Evolutionary conservation across 2,113 vertebrate genomes (phyloP).

Genomic region (Anas platyrhynchos): DNA sequence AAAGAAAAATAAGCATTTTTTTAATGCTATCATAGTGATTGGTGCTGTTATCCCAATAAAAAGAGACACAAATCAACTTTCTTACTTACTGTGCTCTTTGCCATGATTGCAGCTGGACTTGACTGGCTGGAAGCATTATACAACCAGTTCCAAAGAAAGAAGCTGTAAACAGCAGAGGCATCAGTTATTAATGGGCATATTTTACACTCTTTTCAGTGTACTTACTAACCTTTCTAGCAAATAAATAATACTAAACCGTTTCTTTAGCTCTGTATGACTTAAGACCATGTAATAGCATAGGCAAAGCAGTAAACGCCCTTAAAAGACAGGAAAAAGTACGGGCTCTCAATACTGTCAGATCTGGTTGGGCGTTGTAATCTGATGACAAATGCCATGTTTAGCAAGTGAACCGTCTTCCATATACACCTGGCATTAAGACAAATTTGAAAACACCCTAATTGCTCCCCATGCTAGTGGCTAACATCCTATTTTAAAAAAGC

Average conservation of each 20-base stretch:
- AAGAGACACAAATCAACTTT: background rate
- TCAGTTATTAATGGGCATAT: accelerated
- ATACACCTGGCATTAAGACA: background rate
- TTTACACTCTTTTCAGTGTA: accelerated
- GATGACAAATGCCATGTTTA: background rate
- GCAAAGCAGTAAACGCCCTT: background rate
- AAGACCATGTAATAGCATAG: accelerated
- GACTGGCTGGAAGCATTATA: accelerated
- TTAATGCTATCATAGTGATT: background rate
- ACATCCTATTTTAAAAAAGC: background rate
- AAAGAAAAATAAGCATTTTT: accelerated
- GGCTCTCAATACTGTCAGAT: background rate
- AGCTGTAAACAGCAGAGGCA: background rate
- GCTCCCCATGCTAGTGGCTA: background rate
- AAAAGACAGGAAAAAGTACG: background rate
- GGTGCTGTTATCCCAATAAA: accelerated
- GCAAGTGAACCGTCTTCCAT: background rate
- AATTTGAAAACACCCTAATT: background rate
- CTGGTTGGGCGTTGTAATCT: accelerated
- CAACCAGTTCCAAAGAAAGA: accelerated
- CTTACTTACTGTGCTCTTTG: background rate
- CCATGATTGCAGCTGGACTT: background rate
- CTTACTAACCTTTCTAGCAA: background rate
- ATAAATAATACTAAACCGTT: background rate
- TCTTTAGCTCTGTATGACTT: background rate